A percentile compares a stretch with the other conserved stretches of the same genome.
These are phyloP conservation scores for Neoarius graeffei DNA, from an alignment of 2,113 vertebrate species.

Conservation along the genomic window DNA sequence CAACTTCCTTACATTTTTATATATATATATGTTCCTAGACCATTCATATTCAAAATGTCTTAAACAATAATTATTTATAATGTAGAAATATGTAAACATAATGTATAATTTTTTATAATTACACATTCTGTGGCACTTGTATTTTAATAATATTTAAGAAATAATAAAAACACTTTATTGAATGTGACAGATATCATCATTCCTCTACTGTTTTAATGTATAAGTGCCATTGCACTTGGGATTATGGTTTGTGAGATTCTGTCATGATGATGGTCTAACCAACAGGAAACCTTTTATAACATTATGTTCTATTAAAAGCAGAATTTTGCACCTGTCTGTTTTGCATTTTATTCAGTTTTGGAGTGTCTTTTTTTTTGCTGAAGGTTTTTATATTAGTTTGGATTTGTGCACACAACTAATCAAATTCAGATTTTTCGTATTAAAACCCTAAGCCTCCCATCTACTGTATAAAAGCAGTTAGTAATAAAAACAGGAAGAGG, in stretches of 20 bases:
- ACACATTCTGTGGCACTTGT: background rate
- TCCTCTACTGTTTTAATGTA: background rate
- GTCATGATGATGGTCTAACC: background rate
- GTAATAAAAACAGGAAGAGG: slow-evolving; percentile 8
- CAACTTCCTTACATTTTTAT: background rate
- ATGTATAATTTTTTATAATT: background rate
- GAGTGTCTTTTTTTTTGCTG: background rate
- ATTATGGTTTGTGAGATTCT: background rate
- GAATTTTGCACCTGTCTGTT: background rate
- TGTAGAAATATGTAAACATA: background rate
- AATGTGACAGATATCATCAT: background rate
- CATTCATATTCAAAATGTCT: background rate
- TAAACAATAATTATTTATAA: background rate
- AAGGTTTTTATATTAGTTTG: background rate
- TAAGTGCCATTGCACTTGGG: background rate
- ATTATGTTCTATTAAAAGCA: background rate
- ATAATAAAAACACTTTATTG: background rate
- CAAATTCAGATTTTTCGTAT: background rate
- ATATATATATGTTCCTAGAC: background rate
- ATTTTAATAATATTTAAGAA: background rate
- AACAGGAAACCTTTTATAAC: background rate
- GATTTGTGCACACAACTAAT: background rate
- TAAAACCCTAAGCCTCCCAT: background rate
- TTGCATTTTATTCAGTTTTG: background rate
- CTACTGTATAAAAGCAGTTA: background rate